phyloP scores from a whole-genome alignment of 2,888 invertebrate genomes.

The Perizoma affinitatum region DNA sequence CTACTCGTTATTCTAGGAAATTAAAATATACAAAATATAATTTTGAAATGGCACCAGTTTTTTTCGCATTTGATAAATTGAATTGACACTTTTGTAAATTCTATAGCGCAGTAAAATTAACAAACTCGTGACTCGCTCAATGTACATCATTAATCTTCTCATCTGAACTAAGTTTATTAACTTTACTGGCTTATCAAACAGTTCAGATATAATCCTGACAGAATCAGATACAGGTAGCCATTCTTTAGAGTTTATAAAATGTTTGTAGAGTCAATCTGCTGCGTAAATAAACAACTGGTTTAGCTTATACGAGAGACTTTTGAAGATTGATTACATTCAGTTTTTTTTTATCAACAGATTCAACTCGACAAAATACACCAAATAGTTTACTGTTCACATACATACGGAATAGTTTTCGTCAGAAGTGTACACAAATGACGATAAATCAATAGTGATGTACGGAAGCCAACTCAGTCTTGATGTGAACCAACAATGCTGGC shows the following conservation, averaged over 20 bases:
- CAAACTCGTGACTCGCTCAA: slow-evolving; percentile 16
- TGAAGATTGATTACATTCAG: slow-evolving; percentile 21
- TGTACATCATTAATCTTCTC: neutral
- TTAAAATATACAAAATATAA: slow-evolving; percentile 18
- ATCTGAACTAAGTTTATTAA: slow-evolving; percentile 19
- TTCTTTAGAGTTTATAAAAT: slow-evolving; percentile 35
- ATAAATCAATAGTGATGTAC: slow-evolving; percentile 68
- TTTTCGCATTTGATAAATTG: slow-evolving; percentile 24
- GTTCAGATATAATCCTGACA: slow-evolving; percentile 18
- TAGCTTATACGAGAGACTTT: slow-evolving; percentile 21
- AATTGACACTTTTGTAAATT: slow-evolving; percentile 23
- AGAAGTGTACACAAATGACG: slow-evolving; percentile 58
- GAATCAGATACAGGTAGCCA: slow-evolving; percentile 27
- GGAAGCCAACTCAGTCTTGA: slow-evolving; percentile 82
- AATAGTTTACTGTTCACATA: slow-evolving; percentile 38
- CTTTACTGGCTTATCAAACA: slow-evolving; percentile 18
- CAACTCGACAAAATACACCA: slow-evolving; percentile 27
- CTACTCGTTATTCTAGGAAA: slow-evolving; percentile 3
- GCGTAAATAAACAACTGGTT: slow-evolving; percentile 23
- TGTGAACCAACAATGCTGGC: slow-evolving; percentile 71
- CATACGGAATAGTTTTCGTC: slow-evolving; percentile 35
- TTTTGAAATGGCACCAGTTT: slow-evolving; percentile 31
- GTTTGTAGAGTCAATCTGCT: slow-evolving; percentile 28
- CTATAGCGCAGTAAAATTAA: slow-evolving; percentile 23
- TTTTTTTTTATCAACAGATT: slow-evolving; percentile 23